Evolutionary conservation across 1,140 invertebrate species (phyloP).

Genomic region (Sarcophaga peregrina): DNA sequence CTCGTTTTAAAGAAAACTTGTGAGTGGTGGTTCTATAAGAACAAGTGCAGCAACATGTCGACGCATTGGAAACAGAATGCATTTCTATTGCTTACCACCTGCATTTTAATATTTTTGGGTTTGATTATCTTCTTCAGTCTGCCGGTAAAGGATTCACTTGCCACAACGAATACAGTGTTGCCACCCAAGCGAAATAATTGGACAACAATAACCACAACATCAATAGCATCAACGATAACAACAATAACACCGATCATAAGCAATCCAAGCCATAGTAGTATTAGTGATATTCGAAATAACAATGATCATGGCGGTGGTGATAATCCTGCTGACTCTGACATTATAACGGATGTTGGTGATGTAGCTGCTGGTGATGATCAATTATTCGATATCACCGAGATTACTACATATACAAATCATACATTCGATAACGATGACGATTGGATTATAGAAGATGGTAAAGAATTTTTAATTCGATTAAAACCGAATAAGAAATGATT

Average conservation of each 20-base stretch:
- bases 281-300: background rate
- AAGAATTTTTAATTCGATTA: background rate
- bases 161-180: constrained; percentile 21
- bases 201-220: constrained; percentile 18
- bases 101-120: constrained; percentile 44
- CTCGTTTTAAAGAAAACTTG: constrained; percentile 60
- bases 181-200: background rate
- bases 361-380: background rate
- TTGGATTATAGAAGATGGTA: constrained; percentile 45
- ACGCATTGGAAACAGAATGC: constrained; percentile 56
- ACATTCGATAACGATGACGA: constrained; percentile 45
- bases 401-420: constrained; percentile 43
- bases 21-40: constrained; percentile 59
- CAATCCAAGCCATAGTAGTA: background rate
- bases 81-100: constrained; percentile 46
- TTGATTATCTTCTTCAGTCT: constrained; percentile 45
- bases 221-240: background rate
- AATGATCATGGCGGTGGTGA: background rate
- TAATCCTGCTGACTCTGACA: background rate
- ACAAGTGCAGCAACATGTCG: constrained; percentile 60
- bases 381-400: constrained; percentile 36
- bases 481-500: background rate
- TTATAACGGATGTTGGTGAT: background rate
- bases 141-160: constrained; percentile 4
- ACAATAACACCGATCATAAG: background rate